Evolutionary conservation across 2,113 vertebrate species (phyloP).

Genomic region (Chaetura pelagica): DNA sequence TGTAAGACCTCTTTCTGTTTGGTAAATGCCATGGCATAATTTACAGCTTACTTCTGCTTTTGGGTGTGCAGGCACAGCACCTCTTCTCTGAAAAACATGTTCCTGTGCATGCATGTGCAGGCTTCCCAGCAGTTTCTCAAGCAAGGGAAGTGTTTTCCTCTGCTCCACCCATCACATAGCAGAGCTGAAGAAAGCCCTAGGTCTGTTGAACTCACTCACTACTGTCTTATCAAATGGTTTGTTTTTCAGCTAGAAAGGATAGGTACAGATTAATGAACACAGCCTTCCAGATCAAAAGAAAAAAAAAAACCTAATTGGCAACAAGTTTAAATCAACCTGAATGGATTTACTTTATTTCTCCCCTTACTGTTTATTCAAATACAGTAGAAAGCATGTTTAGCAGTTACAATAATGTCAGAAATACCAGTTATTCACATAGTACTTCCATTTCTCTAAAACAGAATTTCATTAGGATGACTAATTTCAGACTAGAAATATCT

Average conservation of each 20-base stretch:
- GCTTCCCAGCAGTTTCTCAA: constrained; percentile 25
- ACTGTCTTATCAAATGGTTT: constrained; percentile 3
- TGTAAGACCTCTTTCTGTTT: neutral
- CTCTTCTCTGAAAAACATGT: constrained; percentile 12
- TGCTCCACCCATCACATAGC: constrained; percentile 32
- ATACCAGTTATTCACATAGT: neutral
- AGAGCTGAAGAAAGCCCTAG: constrained; percentile 27
- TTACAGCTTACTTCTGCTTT: constrained; percentile 12
- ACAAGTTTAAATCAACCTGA: neutral
- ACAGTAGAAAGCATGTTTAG: neutral
- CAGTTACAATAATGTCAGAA: constrained; percentile 8
- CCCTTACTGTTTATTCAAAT: constrained; percentile 42
- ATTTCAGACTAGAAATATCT: neutral
- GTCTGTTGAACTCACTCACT: constrained; percentile 41
- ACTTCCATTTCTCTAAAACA: neutral
- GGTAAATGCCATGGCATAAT: neutral
- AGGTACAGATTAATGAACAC: neutral
- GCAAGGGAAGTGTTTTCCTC: constrained; percentile 29
- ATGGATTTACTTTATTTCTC: constrained; percentile 12
- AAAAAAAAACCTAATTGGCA: neutral
- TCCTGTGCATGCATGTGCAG: constrained; percentile 28
- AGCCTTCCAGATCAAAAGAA: neutral
- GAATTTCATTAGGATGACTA: neutral
- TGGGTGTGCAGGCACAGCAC: constrained; percentile 37
- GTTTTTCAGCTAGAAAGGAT: constrained; percentile 15